Evolutionary conservation across 2,113 vertebrate species (phyloP).

Genomic region (Vulpes lagopus): DNA sequence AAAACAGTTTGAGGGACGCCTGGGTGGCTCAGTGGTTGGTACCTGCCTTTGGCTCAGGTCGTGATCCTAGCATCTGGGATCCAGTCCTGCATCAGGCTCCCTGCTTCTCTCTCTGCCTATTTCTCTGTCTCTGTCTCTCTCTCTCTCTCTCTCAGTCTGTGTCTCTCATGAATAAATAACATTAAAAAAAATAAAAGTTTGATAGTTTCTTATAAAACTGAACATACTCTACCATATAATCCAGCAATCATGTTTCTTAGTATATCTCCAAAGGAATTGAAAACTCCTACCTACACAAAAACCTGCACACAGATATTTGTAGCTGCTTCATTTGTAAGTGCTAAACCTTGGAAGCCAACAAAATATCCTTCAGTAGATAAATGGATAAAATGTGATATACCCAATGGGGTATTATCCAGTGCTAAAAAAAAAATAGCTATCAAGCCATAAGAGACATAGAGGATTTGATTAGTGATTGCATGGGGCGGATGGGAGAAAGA

Average conservation of each 20-base stretch:
- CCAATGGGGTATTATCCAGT: neutral
- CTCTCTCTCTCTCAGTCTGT: too few relatives aligned
- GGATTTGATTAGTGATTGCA: neutral
- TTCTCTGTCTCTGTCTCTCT: too few relatives aligned
- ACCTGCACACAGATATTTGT: neutral
- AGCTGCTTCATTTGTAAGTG: neutral
- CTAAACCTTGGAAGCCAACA: neutral
- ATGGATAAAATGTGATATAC: neutral
- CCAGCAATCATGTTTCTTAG: neutral
- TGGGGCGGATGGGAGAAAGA: neutral
- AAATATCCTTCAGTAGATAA: neutral
- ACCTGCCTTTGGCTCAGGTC: too few relatives aligned
- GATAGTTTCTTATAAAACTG: neutral
- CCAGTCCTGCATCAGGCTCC: too few relatives aligned
- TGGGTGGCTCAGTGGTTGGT: too few relatives aligned
- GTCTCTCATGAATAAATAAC: too few relatives aligned
- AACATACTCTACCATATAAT: neutral
- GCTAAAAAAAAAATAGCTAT: neutral
- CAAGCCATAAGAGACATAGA: neutral
- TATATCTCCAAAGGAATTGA: neutral
- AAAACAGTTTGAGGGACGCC: neutral
- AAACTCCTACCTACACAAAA: neutral
- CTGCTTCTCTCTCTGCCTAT: too few relatives aligned
- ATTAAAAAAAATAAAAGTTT: neutral
- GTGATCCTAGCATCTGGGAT: too few relatives aligned